Percentiles rank a stretch among this genome's conserved stretches.
Conservation (phyloP, 30 jellyfish, hydroid and myxozoan species). For the Cassiopea xamachana region DNA sequence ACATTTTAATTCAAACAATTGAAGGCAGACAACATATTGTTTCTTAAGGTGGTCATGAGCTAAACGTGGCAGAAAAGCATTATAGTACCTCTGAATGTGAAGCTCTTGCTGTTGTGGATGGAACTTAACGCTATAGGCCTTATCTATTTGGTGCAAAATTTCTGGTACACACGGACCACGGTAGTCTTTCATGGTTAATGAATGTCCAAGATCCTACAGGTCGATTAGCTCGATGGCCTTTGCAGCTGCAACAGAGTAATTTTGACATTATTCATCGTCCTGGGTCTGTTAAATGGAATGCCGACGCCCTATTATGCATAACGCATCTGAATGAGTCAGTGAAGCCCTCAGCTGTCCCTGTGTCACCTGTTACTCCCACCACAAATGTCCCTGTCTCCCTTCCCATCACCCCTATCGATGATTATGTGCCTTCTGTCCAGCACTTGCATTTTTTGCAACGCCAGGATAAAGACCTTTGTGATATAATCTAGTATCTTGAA, state of each 20-base stretch:
- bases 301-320: slow-evolving; percentile 31
- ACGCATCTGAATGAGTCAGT: background rate
- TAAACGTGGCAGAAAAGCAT: slow-evolving; percentile 16
- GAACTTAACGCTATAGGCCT: slow-evolving; percentile 43
- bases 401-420: slow-evolving; percentile 6
- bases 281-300: slow-evolving; percentile 13
- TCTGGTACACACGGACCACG: slow-evolving; percentile 50
- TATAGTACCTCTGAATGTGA: slow-evolving; percentile 60
- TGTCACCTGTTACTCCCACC: background rate
- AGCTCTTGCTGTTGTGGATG: slow-evolving; percentile 69
- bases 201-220: slow-evolving; percentile 39
- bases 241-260: slow-evolving; percentile 25
- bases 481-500: slow-evolving; percentile 24
- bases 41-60: slow-evolving; percentile 62
- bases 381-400: background rate
- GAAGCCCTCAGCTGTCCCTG: background rate
- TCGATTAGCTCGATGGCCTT: slow-evolving; percentile 21
- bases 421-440: background rate
- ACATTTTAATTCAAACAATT: slow-evolving; percentile 26
- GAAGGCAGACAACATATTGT: slow-evolving; percentile 39
- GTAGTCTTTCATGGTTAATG: slow-evolving; percentile 43
- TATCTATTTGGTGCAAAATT: slow-evolving; percentile 36
- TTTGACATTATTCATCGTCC: slow-evolving; percentile 55
- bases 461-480: slow-evolving; percentile 18
- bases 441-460: slow-evolving; percentile 7